phyloP scores from a whole-genome alignment of 2,888 invertebrate genomes.

The Parascotia fuliginaria region DNA sequence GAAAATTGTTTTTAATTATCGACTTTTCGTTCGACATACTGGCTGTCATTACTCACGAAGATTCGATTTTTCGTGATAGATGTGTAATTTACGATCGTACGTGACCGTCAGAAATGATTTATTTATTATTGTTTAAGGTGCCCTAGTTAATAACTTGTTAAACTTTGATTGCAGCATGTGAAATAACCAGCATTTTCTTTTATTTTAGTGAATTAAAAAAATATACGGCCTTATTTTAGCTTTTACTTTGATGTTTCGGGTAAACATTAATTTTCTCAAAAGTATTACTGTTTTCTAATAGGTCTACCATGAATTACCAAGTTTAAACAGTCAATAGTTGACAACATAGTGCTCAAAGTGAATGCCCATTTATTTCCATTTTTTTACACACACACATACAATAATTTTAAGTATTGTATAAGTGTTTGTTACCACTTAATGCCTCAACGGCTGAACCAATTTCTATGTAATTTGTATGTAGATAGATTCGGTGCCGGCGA shows the following conservation, averaged over 20 bases:
- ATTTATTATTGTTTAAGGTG: conserved; percentile 9
- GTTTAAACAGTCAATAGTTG: too few species aligned
- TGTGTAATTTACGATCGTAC: conserved; percentile 61
- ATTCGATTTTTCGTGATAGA: conserved; percentile 50
- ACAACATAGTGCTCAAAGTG: too few species aligned
- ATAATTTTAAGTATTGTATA: too few species aligned
- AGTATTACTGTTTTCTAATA: too few species aligned
- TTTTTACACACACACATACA: too few species aligned
- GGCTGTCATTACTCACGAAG: conserved; percentile 9
- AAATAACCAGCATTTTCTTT: conserved; percentile 2
- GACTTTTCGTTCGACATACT: too few species aligned
- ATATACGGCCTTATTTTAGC: not conserved
- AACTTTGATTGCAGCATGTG: conserved; percentile 29
- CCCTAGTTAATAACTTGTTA: conserved; percentile 35
- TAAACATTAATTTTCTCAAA: not conserved
- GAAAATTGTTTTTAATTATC: conserved; percentile 52
- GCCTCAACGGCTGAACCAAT: too few species aligned
- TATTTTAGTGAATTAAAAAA: not conserved
- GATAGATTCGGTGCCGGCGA: too few species aligned
- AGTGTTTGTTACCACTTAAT: too few species aligned
- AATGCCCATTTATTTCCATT: too few species aligned
- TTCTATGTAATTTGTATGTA: too few species aligned
- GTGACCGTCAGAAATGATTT: conserved; percentile 32
- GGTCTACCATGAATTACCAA: too few species aligned
- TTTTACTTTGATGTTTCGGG: not conserved